Percentiles rank a stretch among this genome's conserved stretches.
Evolutionary conservation across 1,140 invertebrate genomes (phyloP).

Genomic region (Diploscapter pachys): DNA sequence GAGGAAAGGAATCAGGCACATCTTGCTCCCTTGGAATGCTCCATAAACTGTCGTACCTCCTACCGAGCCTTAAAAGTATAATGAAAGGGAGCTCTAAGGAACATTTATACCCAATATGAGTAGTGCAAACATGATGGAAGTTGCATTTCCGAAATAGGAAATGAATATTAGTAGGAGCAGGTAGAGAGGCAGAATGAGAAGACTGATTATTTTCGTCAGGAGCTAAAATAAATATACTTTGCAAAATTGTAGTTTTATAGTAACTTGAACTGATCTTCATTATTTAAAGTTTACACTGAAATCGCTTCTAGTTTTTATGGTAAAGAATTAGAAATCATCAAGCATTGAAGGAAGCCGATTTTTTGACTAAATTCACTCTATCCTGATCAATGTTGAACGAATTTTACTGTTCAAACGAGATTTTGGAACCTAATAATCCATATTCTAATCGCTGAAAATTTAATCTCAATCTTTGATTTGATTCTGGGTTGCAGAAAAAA

Average conservation of each 20-base stretch:
- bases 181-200: conserved; percentile 9
- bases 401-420: too few species aligned
- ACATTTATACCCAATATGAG: conserved; percentile 5
- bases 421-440: too few species aligned
- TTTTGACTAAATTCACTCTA: too few species aligned
- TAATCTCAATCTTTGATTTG: too few species aligned
- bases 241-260: not conserved
- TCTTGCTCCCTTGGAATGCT: conserved; percentile 15
- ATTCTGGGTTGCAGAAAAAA: too few species aligned
- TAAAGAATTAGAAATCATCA: too few species aligned
- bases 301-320: too few species aligned
- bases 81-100: not conserved
- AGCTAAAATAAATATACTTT: not conserved
- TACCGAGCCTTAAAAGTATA: not conserved
- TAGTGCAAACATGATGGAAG: conserved; percentile 12
- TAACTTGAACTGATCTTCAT: too few species aligned
- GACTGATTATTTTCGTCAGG: conserved; percentile 5
- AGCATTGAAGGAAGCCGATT: too few species aligned
- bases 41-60: conserved; percentile 3
- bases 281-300: too few species aligned
- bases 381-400: too few species aligned
- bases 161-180: conserved; percentile 4
- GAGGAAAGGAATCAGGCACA: conserved; percentile 13
- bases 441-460: too few species aligned
- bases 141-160: conserved; percentile 13